Evolutionary conservation across 2,888 invertebrate species (phyloP), one percentile per base, ranked within the genome.

Genomic region (Dilophus febrilis): DNA sequence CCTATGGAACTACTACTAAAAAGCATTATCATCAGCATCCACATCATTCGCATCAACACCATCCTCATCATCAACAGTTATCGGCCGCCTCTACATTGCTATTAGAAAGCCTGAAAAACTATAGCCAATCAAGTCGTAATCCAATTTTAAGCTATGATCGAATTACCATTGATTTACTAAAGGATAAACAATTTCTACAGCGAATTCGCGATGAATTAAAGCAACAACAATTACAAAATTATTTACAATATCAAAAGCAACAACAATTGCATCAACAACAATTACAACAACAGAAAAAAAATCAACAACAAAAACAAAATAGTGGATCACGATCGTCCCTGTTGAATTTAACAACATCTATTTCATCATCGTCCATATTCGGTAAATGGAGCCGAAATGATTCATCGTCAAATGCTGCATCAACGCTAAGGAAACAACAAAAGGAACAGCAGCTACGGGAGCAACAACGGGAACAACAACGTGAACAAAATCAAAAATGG

Each of bases 111-210:
- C 42, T 58, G 8, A 47, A 48, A 40, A 36, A 42, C 26, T 44
- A 45, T 35, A 39, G 29, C 7, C 33, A 39, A 30, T 31, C 46
- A 7, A 40, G 27, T 8, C 31, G 46, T 2, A 44, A 48, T n/a
- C 42, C 47, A 1, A 42, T 51, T 3, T 45, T 47, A 3, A 35
- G 53, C 14, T 66, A 77, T 42, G 75, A 81, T 46, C 70, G 69
- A 55, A 74, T 81, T 42, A 76, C 82, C 48, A 75, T 77, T 39
- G 77, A 78, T 50, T 65, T 84, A 38, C 60, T 84, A 39, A 77
- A 77, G 10, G 77, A 85, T 56, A 69, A 81, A 49, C 76, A 73
- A 51, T 65, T 80, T 19, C 62, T 85, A 39, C 81, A 79, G 26
- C 53, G 53, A 43, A 52, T 60, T 4, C 60, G 59, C 41, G 56